Evolutionary conservation across 2,113 vertebrate species (phyloP).

Genomic region (Anolis carolinensis): DNA sequence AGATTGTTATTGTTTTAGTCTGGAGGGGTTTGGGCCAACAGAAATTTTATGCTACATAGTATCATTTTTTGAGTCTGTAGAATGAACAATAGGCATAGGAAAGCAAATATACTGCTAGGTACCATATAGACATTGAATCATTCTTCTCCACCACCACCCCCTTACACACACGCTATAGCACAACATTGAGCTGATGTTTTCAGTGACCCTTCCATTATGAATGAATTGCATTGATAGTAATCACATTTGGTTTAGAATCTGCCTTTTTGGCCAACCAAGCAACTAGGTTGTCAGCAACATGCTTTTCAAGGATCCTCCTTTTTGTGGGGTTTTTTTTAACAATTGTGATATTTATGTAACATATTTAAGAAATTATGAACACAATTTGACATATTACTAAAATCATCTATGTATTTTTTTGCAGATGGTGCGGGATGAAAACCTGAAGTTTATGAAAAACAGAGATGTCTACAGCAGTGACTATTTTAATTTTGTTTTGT

Average conservation of each 20-base stretch:
- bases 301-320: background rate
- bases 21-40: too few species aligned
- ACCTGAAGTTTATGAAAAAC: conserved; percentile 99
- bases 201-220: background rate
- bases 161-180: background rate
- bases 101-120: too few species aligned
- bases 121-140: background rate
- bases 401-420: conserved; percentile 32
- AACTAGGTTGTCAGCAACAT: background rate
- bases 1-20: too few species aligned
- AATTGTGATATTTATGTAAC: background rate
- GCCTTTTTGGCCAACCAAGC: background rate
- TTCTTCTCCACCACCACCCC: too few species aligned
- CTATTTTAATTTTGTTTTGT: conserved; percentile 98
- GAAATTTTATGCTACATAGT: too few species aligned
- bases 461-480: conserved; percentile 97
- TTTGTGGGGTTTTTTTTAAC: background rate
- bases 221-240: background rate
- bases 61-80: too few species aligned
- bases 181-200: background rate
- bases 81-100: too few species aligned
- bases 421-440: conserved; percentile 98
- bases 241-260: background rate
- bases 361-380: background rate
- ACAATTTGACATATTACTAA: conserved; percentile 26